Evolutionary conservation across 2,888 invertebrate genomes (phyloP), one percentile per base, ranked within the genome.

Genomic region (Atrina japonica): DNA sequence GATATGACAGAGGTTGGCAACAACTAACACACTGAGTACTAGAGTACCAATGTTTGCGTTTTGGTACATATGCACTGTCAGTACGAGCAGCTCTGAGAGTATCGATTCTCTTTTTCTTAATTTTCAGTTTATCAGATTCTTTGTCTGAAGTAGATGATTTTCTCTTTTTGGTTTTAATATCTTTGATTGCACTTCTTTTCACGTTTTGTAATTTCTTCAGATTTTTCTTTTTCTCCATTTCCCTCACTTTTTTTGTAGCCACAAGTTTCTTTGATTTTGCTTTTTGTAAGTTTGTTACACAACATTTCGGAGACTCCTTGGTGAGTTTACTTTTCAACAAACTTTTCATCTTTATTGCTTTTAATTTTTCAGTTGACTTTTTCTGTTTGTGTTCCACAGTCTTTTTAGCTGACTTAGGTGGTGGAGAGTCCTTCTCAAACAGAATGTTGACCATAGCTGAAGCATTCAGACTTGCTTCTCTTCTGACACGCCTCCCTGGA

Each of bases 401-500:
- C 21, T 14, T 41, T 52, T 41, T 66, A 3, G 43, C 52, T 30
- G 25, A 56, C 43, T 78, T 80, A 43, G 80, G 69, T 29, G 70
- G 47, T 7, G 73, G 56, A 6, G 61, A 65, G 9, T 73, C 67
- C 60, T 81, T 85, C 56, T 84, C 86, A 80, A 78, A 84, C 59
- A 85, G 47, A 25, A 86, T 83, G 59, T 87, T 84, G 21, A 86
- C 80, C 70, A 81, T 81, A 23, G 83, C 82, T 27, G 80, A 72
- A 21, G 88, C 88, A 76, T 84, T 86, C 35, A 88, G 61, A 74
- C 88, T 88, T 50, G 88, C 88, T 67, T 85, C 84, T 16, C 87
- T 66, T 66, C 83, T 83, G 6, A 81, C 74, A 55, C 82, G 75
- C 21, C 77, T 70, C 41, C 60, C 40, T 1, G 75, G 70, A 40